Base-by-base conservation (phyloP, 1,140 invertebrate species). In the Apolygus lucorum region DNA sequence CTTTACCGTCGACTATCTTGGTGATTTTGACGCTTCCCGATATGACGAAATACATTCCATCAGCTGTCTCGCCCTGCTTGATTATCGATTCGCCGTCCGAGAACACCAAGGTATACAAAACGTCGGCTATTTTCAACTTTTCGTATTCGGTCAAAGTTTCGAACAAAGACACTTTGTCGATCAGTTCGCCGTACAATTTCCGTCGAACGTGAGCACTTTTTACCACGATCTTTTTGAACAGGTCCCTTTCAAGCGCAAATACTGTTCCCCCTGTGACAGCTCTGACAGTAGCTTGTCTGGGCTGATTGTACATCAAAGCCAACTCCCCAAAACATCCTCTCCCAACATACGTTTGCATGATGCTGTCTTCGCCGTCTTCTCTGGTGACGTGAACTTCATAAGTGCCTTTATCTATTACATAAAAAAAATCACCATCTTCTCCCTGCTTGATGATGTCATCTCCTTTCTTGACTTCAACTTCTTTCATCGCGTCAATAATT, bases 21-120 rank as follows among this genome's bases (percentile, higher is more conserved):
- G 95, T 90, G 75, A 86, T 85, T 29, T 95, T 89, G 95, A 66
- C 64, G 52, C 85, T 83, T 29, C 96, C 96, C 69, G 92, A 87
- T 81, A 98, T 94, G 27, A 98, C 87, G 80, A 98, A 97, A 82
- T 95, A 97, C 93, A 98, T 96, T 59, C 95, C 95, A 80, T 97
- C 92, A 29, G 93, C 95, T 21, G 84, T 85, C 77, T 97, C 93
- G 8, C 93, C 93, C 81, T 97, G 93, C 76, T 87, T 87, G 74
- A 98, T 96, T 76, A 98, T 96, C 75, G 86, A 82, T 71, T 93
- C 87, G 62, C 88, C 89, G 76, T 88, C 82, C 62, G 81, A 78
- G 79, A 87, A 93, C 25, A 84, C 83, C 78, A 88, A 88, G 27
- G 94, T 88, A 73, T 88, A 83, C 64, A 98, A 83, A 49, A 95